Base-by-base conservation (phyloP, 53 echinoderm and acorn worm species). In the Luidia sarsii region DNA sequence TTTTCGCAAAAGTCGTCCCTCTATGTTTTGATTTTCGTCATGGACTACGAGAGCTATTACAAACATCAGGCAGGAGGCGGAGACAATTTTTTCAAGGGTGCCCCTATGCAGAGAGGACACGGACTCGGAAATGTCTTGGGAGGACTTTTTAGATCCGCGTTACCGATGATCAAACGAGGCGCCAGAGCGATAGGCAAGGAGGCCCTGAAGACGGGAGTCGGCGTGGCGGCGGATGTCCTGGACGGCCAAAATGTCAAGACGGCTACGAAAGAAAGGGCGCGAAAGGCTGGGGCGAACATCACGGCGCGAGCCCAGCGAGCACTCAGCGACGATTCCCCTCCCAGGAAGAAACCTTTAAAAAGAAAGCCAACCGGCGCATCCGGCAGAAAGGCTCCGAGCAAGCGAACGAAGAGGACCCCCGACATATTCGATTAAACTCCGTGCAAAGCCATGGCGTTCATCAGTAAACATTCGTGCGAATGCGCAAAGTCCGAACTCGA, bases 401-500 rank as follows among this genome's bases (percentile, higher is more conserved):
- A 90, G 90, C 38, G 90, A 90, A 21, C n/a, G 80, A 89, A 70
- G 68, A 86, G 87, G 50, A 70, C 75, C 0, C 36, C 53, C 11
- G 85, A 85, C 48, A 83, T 83, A 0, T 83, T 83, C 56, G 83
- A 71, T 24, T 70, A 33, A 8, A 32, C n/a, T n/a, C n/a, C n/a
- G n/a, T n/a, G n/a, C n/a, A 65, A n/a, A 3, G 19, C 50, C 22
- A 81, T 86, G 90, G 81, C 82, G 19, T 79, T 59, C 24, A 72
- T 86, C 16, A 72, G 71, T 29, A 54, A 35, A 10, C 61, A 86
- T 37, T 80, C 80, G 0, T 85, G 85, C 67, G 88, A 91, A 31
- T 84, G 85, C 33, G 67, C 63, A 28, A 86, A 85, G 22, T 85
- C 85, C 14, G 88, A 88, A 51, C 16, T 85, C 50, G 92, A 89